Evolutionary conservation across 2,888 invertebrate genomes (phyloP).

Genomic region (Limenitis camilla): DNA sequence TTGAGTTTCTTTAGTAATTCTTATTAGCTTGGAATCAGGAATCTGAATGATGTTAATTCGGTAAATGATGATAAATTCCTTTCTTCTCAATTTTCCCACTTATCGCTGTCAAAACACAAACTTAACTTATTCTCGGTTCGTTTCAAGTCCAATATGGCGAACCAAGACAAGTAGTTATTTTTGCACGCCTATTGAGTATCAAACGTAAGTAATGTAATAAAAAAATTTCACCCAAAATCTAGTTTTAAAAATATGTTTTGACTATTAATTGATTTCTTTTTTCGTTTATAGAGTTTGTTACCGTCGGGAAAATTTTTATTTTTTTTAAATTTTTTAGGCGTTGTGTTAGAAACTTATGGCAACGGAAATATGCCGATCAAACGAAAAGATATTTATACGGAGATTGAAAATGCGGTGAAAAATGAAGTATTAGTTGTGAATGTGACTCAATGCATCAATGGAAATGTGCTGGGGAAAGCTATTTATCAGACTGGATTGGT

Average conservation of each 20-base stretch:
- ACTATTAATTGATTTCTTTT: not conserved
- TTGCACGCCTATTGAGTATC: no score
- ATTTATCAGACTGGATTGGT: slow-evolving; percentile 91
- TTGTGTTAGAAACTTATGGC: slow-evolving; percentile 94
- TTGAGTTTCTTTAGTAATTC: not conserved
- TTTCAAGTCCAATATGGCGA: no score
- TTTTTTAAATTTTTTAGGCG: slow-evolving; percentile 61
- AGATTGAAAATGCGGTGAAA: slow-evolving; percentile 81
- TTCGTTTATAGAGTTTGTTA: not conserved
- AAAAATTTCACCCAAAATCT: no score
- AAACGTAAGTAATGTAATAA: no score
- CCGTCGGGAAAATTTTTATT: not conserved
- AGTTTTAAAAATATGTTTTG: no score
- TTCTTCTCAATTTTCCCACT: no score
- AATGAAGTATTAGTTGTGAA: slow-evolving; percentile 92
- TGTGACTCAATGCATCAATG: slow-evolving; percentile 92
- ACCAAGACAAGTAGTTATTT: no score
- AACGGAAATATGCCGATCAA: slow-evolving; percentile 94
- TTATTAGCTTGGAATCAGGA: not conserved
- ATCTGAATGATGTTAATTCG: no score
- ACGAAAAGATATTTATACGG: slow-evolving; percentile 84
- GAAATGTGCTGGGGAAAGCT: slow-evolving; percentile 79
- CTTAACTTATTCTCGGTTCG: no score
- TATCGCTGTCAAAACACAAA: no score
- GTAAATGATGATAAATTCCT: no score